Evolutionary conservation across 2,797 vertebrate genomes (phyloP), one percentile per base, ranked within the genome.

Genomic region (Phataginus tricuspis): DNA sequence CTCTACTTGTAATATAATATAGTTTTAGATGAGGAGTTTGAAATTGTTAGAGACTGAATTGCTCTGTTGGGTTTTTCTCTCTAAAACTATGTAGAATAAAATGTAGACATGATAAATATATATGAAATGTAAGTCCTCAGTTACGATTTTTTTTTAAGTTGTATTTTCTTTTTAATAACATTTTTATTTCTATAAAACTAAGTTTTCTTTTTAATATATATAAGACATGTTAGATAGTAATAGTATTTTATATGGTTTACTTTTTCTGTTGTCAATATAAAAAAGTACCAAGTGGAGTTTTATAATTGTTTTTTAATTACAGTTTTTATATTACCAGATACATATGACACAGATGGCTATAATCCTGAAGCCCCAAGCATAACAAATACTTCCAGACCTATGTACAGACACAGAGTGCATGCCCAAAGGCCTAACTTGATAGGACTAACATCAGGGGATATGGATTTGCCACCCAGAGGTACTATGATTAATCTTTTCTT

Each of bases 341-440:
- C 99, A 51, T 99, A 99, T 80, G 99, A 99, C 96, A 98, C 99
- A 59, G 99, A 99, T 97, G 99, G 99, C 93, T 99, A 99, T 97
- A 99, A 99, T 98, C 99, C 99, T 49, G 99, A 99, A 98, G 99
- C 99, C 95, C 99, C 99, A 98, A 99, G 99, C 98, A 99, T 99
- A 98, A 99, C 99, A 96, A 99, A 97, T 97, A 99, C 99, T 97
- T 99, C 99, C 94, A 99, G 99, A 97, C 99, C 99, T 29, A 98
- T 99, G 97, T 99, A 99, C 98, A 99, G 99, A 97, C 99, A 99
- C 97, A 98, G 99, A 94, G 99, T 99, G 91, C 99, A 99, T 96
- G 99, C 99, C 69, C 99, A 99, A 98, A 99, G 99, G 98, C 99
- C 99, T 97, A 99, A 99, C 98, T 99, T 99, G 96, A 99, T 99